These are phyloP conservation scores for Marcusenius ussheri DNA, from an alignment of 2,113 vertebrate species.

Conservation along the genomic window DNA sequence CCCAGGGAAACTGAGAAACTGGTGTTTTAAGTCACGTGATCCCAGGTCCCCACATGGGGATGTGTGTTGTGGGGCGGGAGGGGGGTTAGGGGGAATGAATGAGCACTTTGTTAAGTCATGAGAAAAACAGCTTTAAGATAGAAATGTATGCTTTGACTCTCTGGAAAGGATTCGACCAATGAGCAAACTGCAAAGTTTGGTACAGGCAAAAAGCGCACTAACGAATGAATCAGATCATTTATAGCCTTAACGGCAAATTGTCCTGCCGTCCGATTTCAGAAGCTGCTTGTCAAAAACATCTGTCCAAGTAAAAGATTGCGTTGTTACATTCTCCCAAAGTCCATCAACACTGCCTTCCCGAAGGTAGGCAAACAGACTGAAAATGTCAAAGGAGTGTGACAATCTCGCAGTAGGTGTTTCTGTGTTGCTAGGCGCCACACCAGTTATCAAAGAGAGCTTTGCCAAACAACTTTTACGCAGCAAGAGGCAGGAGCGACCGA, in stretches of 20 bases:
- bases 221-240: neutral
- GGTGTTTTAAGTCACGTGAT: constrained; percentile 29
- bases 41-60: constrained; percentile 20
- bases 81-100: constrained; percentile 50
- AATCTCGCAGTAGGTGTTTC: neutral
- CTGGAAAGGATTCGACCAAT: neutral
- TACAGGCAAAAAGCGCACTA: neutral
- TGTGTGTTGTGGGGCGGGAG: constrained; percentile 31
- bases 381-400: neutral
- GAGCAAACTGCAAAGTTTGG: neutral
- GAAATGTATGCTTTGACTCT: constrained; percentile 1
- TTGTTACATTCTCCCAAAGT: neutral
- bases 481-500: neutral
- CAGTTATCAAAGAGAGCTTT: neutral
- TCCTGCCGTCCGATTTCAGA: neutral
- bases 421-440: neutral
- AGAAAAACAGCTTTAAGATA: constrained; percentile 24
- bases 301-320: neutral
- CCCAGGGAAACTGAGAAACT: neutral
- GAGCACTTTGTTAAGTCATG: constrained; percentile 50
- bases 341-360: neutral
- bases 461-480: constrained; percentile 13
- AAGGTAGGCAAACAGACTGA: neutral
- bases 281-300: neutral
- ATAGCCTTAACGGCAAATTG: neutral